Conservation (phyloP, 2,888 invertebrate genomes). For the Epicampocera succincta region DNA sequence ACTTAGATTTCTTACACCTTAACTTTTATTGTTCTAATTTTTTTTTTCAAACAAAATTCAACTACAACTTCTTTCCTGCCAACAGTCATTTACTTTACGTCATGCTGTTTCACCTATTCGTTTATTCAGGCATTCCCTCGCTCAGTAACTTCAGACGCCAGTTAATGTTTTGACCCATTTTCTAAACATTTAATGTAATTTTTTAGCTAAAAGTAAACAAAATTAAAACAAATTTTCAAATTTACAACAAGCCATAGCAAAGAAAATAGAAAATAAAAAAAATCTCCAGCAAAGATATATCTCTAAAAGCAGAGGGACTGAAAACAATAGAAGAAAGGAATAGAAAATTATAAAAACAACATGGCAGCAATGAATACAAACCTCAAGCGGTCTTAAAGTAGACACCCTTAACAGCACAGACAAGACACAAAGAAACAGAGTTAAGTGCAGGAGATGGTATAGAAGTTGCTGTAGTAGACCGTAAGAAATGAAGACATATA, state of each 20-base stretch:
- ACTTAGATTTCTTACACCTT: not conserved
- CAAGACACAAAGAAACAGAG: slow-evolving; percentile 9
- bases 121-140: not conserved
- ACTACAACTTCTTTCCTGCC: slow-evolving; percentile 19
- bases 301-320: slow-evolving; percentile 23
- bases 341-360: slow-evolving; percentile 23
- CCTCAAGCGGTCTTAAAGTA: slow-evolving; percentile 62
- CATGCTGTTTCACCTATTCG: slow-evolving; percentile 5
- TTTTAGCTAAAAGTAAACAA: slow-evolving; percentile 63
- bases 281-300: slow-evolving; percentile 50
- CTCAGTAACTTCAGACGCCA: slow-evolving; percentile 26
- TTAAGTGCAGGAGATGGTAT: not conserved
- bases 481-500: slow-evolving; percentile 27
- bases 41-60: slow-evolving; percentile 9
- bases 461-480: slow-evolving; percentile 24
- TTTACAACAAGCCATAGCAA: slow-evolving; percentile 48
- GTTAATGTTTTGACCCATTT: slow-evolving; percentile 67
- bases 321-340: slow-evolving; percentile 33
- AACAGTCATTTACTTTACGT: not conserved
- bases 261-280: slow-evolving; percentile 8
- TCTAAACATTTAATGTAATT: slow-evolving; percentile 65
- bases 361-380: slow-evolving; percentile 55
- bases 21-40: slow-evolving; percentile 28
- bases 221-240: slow-evolving; percentile 67
- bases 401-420: slow-evolving; percentile 42